Evolutionary conservation across 2,113 vertebrate genomes (phyloP), one percentile per base, ranked within the genome.

Genomic region (Cyprinodon tularosa): DNA sequence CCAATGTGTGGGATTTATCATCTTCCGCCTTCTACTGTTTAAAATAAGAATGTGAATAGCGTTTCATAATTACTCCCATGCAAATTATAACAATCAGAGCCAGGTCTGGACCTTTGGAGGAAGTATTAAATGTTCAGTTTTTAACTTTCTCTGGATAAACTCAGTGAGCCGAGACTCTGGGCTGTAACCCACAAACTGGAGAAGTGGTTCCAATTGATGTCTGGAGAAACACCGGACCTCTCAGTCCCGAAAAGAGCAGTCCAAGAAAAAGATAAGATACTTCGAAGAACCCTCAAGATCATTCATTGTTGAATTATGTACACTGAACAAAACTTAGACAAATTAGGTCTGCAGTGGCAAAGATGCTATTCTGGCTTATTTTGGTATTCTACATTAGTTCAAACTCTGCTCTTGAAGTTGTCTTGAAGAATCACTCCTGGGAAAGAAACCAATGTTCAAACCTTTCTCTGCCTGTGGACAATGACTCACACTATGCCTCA

Each of bases 41-140:
- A 12, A 80, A 70, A 72, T 66, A 82, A 80, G 44, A 69, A 40
- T 45, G 63, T 68, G 57, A 78, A 77, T 75, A 20, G 20, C 40
- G 64, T 53, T 76, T 75, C 67, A 65, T 73, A 82, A 82, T 82
- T 73, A 79, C 69, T 9, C 62, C 53, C 76, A 62, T 15, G 65
- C 48, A 66, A 75, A 60, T 65, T 38, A 29, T 20, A 22, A n/a
- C 11, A 38, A 82, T 68, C 47, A 47, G 17, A 69, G 72, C 15
- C 62, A 72, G 66, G 14, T 65, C 36, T 15, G n/a, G 67, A 39
- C 38, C 36, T 40, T 12, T 0, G 57, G 59, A 45, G 70, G 65
- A 75, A 50, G 74, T 69, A 72, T 62, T 80, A 45, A 40, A 66
- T 66, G 22, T 17, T 74, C 60, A 73, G 29, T 57, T 72, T 65